Evolutionary conservation across 2,113 vertebrate species (phyloP).

Genomic region (Pseudorectes ferrugineus): DNA sequence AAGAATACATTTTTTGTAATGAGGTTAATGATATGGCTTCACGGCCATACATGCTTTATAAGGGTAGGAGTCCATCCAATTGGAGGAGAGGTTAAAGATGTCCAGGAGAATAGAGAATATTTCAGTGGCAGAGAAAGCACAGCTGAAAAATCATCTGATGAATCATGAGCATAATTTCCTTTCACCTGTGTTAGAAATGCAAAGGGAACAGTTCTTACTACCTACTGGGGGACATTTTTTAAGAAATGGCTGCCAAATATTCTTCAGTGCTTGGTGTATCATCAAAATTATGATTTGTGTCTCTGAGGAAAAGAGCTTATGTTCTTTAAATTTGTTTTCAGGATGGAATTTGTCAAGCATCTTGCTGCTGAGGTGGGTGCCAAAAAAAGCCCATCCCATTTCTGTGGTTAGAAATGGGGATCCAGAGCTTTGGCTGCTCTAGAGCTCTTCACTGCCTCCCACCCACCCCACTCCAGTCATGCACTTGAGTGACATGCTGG

Average conservation of each 20-base stretch:
- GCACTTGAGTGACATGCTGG: not conserved
- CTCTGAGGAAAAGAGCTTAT: not conserved
- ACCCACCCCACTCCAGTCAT: rapidly evolving
- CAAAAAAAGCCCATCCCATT: not conserved
- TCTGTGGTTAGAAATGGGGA: not conserved
- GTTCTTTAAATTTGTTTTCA: not conserved
- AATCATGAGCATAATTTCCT: not conserved
- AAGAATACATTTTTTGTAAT: not conserved
- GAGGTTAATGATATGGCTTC: not conserved
- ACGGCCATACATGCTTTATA: rapidly evolving
- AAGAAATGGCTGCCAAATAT: not conserved
- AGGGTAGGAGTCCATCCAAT: too few species aligned
- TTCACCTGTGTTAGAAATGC: not conserved
- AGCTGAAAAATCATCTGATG: not conserved
- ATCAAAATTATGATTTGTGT: not conserved
- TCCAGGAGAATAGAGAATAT: not conserved
- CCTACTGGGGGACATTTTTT: not conserved
- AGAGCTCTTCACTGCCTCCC: not conserved
- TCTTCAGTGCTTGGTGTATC: not conserved
- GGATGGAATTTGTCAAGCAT: not conserved
- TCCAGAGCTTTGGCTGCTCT: not conserved
- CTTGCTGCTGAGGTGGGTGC: not conserved
- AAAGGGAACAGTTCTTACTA: not conserved
- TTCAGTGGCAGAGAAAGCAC: not conserved
- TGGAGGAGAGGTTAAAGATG: not conserved